phyloP scores from a whole-genome alignment of 1,140 invertebrate species.

The Episyrphus balteatus region DNA sequence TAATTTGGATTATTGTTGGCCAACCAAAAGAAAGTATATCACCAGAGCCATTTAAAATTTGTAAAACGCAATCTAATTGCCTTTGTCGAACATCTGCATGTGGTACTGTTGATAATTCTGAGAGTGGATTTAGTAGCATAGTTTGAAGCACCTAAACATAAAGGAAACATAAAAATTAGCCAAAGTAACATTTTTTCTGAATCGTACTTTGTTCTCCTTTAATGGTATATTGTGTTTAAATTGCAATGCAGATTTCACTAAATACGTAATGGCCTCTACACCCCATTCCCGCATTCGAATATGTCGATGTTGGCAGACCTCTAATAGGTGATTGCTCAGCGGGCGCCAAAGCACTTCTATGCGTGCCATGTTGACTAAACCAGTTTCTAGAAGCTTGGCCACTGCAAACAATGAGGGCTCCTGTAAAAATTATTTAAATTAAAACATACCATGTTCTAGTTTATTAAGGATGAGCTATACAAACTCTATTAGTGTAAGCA shows the following conservation, averaged over 20 bases:
- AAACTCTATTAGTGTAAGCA: slow-evolving; percentile 83
- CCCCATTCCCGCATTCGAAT: slow-evolving; percentile 94
- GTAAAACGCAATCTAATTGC: slow-evolving; percentile 88
- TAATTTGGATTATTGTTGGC: slow-evolving; percentile 87
- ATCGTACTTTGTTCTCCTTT: slow-evolving; percentile 67
- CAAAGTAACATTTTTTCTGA: neutral
- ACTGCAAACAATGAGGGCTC: slow-evolving; percentile 96
- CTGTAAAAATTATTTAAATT: slow-evolving; percentile 36
- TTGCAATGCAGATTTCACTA: slow-evolving; percentile 86
- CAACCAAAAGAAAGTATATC: slow-evolving; percentile 86
- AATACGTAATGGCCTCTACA: slow-evolving; percentile 88
- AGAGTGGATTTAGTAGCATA: slow-evolving; percentile 74
- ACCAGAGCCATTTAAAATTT: slow-evolving; percentile 85
- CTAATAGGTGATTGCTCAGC: slow-evolving; percentile 89
- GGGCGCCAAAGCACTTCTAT: slow-evolving; percentile 94
- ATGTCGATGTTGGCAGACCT: slow-evolving; percentile 93
- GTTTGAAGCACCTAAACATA: slow-evolving; percentile 63
- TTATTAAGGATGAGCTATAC: slow-evolving; percentile 8
- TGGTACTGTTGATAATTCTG: slow-evolving; percentile 76
- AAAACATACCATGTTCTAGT: neutral
- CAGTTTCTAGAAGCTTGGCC: slow-evolving; percentile 92
- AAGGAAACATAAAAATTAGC: neutral
- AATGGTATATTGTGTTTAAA: slow-evolving; percentile 75
- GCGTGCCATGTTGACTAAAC: slow-evolving; percentile 83
- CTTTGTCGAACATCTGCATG: slow-evolving; percentile 89